Conservation (phyloP, 1,140 invertebrate species). For the Zaprionus lachaisei region DNA sequence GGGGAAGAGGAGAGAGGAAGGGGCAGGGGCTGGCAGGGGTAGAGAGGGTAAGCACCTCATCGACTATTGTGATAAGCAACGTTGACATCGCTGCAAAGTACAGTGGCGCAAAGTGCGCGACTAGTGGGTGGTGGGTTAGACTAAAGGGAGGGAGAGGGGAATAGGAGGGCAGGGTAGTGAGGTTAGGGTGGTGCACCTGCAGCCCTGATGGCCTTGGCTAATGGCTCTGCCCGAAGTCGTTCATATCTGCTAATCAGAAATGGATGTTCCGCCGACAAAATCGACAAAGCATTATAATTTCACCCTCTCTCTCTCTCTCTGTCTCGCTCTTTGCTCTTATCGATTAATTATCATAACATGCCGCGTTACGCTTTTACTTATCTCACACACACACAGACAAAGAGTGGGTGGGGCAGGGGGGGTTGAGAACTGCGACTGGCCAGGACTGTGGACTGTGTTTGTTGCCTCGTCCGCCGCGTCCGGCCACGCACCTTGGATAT, state of each 20-base stretch:
- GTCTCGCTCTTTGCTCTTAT: conserved; percentile 49
- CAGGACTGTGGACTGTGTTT: not conserved
- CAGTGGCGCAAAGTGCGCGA: conserved; percentile 44
- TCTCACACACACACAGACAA: conserved; percentile 29
- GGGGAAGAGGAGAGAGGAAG: not conserved
- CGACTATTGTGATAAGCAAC: conserved; percentile 76
- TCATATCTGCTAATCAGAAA: conserved; percentile 64
- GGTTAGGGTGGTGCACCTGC: conserved; percentile 24
- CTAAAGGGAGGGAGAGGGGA: not conserved
- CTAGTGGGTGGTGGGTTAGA: conserved; percentile 1
- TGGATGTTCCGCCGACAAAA: conserved; percentile 46
- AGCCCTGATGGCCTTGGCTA: conserved; percentile 56
- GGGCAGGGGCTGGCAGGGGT: not conserved
- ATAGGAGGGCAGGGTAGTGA: no score
- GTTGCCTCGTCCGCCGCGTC: not conserved
- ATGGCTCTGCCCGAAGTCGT: conserved; percentile 37
- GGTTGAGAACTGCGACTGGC: not conserved
- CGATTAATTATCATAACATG: conserved; percentile 80
- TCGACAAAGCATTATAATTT: conserved; percentile 55
- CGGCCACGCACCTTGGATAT: conserved; percentile 62
- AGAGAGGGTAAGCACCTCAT: conserved; percentile 37
- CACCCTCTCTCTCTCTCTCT: not conserved
- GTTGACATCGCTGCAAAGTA: conserved; percentile 60
- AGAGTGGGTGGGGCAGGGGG: not conserved
- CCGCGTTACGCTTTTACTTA: conserved; percentile 74